Evolutionary conservation across 1,140 invertebrate species (phyloP).

Genomic region (Armadillidium nasatum): DNA sequence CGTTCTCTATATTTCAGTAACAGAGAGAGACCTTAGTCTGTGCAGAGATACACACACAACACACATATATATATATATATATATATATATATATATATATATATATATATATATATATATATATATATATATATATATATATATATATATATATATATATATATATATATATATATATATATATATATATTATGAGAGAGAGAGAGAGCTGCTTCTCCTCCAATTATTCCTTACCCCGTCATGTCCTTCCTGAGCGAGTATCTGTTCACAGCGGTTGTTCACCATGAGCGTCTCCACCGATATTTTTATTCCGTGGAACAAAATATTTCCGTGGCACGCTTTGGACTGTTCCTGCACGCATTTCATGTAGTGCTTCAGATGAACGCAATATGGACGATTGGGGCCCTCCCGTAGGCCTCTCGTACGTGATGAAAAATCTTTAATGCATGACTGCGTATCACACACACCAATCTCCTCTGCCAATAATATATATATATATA

Average conservation of each 20-base stretch:
- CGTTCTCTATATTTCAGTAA: no score
- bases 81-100: no score
- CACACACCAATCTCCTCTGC: not conserved
- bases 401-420: slow-evolving; percentile 22
- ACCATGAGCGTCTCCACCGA: slow-evolving; percentile 24
- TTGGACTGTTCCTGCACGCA: slow-evolving; percentile 26
- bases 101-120: no score
- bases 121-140: no score
- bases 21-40: no score
- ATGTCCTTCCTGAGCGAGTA: not conserved
- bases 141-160: no score
- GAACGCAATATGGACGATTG: slow-evolving; percentile 31
- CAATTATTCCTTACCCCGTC: not conserved
- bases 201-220: no score
- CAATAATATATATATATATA: not conserved
- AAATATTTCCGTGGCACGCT: slow-evolving; percentile 34
- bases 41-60: no score
- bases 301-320: slow-evolving; percentile 28
- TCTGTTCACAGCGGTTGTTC: slow-evolving; percentile 22
- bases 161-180: no score
- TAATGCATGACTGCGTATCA: not conserved
- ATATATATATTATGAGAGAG: no score
- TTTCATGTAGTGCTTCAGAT: slow-evolving; percentile 25
- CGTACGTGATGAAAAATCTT: not conserved
- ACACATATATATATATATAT: no score